These are phyloP conservation scores for Nasonia longicornis DNA, from an alignment of 1,140 invertebrate genomes.

Conservation along the genomic window DNA sequence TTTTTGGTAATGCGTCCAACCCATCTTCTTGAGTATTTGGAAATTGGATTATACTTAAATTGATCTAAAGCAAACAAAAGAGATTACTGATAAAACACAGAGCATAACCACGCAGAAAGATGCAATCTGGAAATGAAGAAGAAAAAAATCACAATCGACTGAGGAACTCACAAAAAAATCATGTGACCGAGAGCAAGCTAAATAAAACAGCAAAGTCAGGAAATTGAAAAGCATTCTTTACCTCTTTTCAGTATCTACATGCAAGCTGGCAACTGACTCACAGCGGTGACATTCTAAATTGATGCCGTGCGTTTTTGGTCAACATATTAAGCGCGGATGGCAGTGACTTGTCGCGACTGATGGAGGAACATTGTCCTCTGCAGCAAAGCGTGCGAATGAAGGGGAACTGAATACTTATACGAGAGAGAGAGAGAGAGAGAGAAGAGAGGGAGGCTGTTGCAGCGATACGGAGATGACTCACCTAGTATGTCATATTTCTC, in stretches of 20 bases:
- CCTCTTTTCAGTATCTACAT: not conserved
- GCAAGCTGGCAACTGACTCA: not conserved
- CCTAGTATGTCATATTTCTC: constrained; percentile 29
- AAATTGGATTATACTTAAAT: not conserved
- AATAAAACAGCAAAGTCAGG: too few species aligned
- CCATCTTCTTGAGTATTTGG: constrained; percentile 53
- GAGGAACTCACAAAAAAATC: not conserved
- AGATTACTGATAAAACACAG: not conserved
- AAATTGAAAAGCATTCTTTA: too few species aligned
- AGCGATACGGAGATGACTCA: constrained; percentile 1
- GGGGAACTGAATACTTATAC: not conserved
- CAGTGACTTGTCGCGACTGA: not conserved
- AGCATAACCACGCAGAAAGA: not conserved
- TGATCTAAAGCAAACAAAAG: not conserved
- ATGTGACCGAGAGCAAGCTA: not conserved
- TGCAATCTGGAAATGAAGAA: not conserved
- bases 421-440: not conserved
- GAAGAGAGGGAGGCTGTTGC: not conserved
- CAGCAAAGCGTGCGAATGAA: not conserved
- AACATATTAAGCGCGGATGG: not conserved
- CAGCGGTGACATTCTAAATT: not conserved
- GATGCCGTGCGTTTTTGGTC: not conserved
- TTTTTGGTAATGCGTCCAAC: constrained; percentile 71
- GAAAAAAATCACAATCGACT: not conserved
- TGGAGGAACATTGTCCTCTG: not conserved